Conservation (phyloP, 2,888 invertebrate genomes). For the Agonopterix arenella region DNA sequence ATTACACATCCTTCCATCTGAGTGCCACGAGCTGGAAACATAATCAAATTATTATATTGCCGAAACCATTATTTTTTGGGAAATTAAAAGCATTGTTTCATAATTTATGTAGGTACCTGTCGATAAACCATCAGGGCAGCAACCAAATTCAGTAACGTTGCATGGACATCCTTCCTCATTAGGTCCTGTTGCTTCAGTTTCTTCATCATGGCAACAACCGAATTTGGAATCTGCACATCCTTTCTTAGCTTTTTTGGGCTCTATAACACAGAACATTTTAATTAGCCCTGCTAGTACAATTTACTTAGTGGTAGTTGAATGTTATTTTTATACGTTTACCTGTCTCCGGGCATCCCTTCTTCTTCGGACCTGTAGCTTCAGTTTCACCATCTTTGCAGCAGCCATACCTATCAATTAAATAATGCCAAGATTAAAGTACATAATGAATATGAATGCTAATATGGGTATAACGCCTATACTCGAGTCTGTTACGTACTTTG, state of each 20-base stretch:
- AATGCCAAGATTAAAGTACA: too few species aligned
- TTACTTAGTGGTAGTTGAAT: too few species aligned
- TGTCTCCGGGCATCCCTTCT: constrained; percentile 67
- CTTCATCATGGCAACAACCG: constrained; percentile 87
- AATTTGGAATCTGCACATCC: constrained; percentile 74
- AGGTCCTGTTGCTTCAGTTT: constrained; percentile 78
- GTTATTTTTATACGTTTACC: constrained; percentile 14
- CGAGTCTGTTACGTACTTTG: constrained; percentile 58
- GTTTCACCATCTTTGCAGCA: constrained; percentile 85
- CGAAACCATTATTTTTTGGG: too few species aligned
- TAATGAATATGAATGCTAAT: too few species aligned
- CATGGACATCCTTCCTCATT: constrained; percentile 82
- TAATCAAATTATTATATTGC: not conserved
- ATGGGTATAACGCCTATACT: too few species aligned
- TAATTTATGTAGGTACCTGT: constrained; percentile 61
- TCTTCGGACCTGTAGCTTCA: constrained; percentile 79
- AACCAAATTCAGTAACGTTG: constrained; percentile 79
- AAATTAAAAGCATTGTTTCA: too few species aligned
- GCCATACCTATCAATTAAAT: constrained; percentile 59
- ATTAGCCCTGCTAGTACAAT: too few species aligned
- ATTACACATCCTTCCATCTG: constrained; percentile 85
- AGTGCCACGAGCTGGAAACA: constrained; percentile 79
- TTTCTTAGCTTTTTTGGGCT: constrained; percentile 19
- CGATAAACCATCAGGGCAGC: constrained; percentile 83
- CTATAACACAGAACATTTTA: not conserved